phyloP scores from a whole-genome alignment of 2,797 vertebrate species.

The Phylloscopus collybita region DNA sequence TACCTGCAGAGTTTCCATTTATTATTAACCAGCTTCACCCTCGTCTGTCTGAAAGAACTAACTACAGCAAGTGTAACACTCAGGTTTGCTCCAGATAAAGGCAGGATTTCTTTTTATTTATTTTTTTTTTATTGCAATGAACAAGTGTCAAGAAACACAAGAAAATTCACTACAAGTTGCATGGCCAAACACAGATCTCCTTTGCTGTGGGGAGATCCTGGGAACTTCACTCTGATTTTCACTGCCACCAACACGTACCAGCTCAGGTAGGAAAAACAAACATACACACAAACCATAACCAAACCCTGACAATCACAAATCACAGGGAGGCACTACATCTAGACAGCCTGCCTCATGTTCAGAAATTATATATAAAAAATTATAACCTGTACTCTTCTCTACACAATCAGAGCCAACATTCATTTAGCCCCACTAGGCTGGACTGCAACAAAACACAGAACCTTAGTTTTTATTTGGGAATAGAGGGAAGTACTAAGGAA shows the following conservation, averaged over 20 bases:
- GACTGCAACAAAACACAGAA: not conserved
- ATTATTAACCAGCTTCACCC: not conserved
- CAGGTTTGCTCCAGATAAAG: not conserved
- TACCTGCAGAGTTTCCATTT: not conserved
- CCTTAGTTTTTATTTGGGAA: not conserved
- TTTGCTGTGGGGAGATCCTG: not conserved
- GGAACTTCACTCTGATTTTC: not conserved
- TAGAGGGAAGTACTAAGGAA: not conserved
- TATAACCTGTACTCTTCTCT: not conserved
- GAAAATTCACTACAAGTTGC: not conserved
- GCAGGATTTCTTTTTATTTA: not conserved
- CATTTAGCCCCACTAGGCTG: not conserved
- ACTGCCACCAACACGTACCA: fast-evolving
- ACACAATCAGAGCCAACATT: not conserved
- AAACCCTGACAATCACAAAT: not conserved
- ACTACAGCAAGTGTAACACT: not conserved
- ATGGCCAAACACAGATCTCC: not conserved
- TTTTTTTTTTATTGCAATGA: not conserved
- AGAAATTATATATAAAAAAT: not conserved
- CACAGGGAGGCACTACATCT: not conserved
- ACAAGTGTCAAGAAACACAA: not conserved
- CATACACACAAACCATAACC: not conserved
- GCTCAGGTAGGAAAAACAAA: not conserved
- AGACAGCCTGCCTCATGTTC: not conserved
- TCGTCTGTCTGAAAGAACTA: not conserved